A percentile compares a stretch with the other conserved stretches of the same genome.
Evolutionary conservation across 1,140 invertebrate genomes (phyloP).

Genomic region (honey bee (Apis mellifera)): DNA sequence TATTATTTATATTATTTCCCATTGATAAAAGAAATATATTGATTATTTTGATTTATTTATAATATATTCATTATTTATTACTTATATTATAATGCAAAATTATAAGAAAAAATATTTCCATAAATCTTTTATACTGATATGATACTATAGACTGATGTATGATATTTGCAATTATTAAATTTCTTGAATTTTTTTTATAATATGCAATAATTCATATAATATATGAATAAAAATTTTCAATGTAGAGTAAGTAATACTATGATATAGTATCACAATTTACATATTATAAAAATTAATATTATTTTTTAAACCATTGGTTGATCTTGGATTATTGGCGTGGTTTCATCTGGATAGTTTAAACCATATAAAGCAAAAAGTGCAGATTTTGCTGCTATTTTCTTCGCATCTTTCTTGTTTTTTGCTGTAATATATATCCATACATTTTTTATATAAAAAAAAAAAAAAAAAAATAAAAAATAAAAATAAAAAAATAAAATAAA

Average conservation of each 20-base stretch:
- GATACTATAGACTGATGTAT: neutral
- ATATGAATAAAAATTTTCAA: neutral
- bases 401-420: slow-evolving; percentile 82
- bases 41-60: neutral
- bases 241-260: slow-evolving; percentile 10
- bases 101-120: slow-evolving; percentile 17
- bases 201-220: neutral
- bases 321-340: slow-evolving; percentile 4
- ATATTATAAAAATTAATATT: slow-evolving; percentile 4
- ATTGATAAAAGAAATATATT: slow-evolving; percentile 4
- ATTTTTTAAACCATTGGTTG: slow-evolving; percentile 30
- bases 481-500: neutral
- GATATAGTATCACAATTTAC: neutral
- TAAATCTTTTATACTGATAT: neutral
- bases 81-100: neutral
- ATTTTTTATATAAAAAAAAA: slow-evolving; percentile 26
- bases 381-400: slow-evolving; percentile 81
- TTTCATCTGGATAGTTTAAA: slow-evolving; percentile 72
- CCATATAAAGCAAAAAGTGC: slow-evolving; percentile 75
- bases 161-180: slow-evolving; percentile 8
- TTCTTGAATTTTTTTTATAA: slow-evolving; percentile 8
- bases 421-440: slow-evolving; percentile 74
- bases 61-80: neutral
- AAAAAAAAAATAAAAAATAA: slow-evolving; percentile 14
- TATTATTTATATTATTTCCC: no score